Evolutionary conservation across 1,140 invertebrate genomes (phyloP).

Genomic region (Neelides sp.): DNA sequence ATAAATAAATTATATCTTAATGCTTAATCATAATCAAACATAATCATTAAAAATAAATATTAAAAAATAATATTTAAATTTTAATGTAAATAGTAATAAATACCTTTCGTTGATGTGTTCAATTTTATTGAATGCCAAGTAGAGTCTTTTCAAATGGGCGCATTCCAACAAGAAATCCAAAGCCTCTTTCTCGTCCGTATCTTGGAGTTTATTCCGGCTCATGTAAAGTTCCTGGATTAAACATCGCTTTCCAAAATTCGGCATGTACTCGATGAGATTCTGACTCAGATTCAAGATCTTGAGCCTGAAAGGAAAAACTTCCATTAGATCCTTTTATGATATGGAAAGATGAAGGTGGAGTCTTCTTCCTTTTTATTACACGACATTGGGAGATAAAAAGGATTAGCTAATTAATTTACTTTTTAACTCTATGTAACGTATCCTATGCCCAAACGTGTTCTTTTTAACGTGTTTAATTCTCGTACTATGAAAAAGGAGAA

Average conservation of each 20-base stretch:
- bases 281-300: constrained; percentile 30
- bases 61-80: constrained; percentile 2
- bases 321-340: not conserved
- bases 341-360: too few relatives aligned
- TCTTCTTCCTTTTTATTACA: too few relatives aligned
- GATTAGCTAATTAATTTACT: too few relatives aligned
- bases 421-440: too few relatives aligned
- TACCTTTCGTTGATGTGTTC: constrained; percentile 29
- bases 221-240: constrained; percentile 25
- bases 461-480: too few relatives aligned
- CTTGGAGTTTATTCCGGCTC: constrained; percentile 29
- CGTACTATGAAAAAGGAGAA: too few relatives aligned
- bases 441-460: too few relatives aligned
- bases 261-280: constrained; percentile 28
- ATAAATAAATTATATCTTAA: not conserved
- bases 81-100: constrained; percentile 3
- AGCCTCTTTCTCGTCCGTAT: constrained; percentile 26
- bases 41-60: too few relatives aligned
- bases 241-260: constrained; percentile 28
- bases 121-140: constrained; percentile 31
- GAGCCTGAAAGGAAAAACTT: constrained; percentile 13
- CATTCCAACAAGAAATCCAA: constrained; percentile 28
- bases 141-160: constrained; percentile 20
- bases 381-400: too few relatives aligned
- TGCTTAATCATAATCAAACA: constrained; percentile 2